Evolutionary conservation across 1,140 invertebrate genomes (phyloP).

Genomic region (Littorina saxatilis): DNA sequence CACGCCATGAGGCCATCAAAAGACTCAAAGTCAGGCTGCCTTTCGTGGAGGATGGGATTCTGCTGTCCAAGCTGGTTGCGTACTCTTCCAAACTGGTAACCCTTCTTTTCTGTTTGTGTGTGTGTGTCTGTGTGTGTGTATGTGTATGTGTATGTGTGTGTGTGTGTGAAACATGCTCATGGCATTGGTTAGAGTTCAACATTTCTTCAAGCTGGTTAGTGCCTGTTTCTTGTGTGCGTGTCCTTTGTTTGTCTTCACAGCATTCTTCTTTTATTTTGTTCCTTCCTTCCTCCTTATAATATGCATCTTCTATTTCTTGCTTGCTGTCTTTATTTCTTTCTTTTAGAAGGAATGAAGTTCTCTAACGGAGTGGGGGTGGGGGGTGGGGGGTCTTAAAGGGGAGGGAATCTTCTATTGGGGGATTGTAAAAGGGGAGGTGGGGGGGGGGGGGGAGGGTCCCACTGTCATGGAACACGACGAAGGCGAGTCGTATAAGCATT

Average conservation of each 20-base stretch:
- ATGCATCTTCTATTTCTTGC: neutral
- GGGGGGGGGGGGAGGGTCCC: too few species aligned
- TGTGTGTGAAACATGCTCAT: too few species aligned
- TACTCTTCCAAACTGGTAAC: slow-evolving; percentile 82
- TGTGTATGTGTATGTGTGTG: neutral
- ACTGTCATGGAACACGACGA: too few species aligned
- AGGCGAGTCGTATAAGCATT: too few species aligned
- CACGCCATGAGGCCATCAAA: slow-evolving; percentile 94
- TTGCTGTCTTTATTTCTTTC: neutral
- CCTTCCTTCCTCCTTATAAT: too few species aligned
- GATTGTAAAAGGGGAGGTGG: too few species aligned
- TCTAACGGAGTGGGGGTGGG: too few species aligned
- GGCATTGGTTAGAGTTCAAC: too few species aligned
- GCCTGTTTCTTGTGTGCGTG: neutral
- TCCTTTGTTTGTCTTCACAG: neutral
- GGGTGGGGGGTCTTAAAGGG: too few species aligned
- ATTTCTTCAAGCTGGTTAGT: neutral
- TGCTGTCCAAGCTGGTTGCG: slow-evolving; percentile 97
- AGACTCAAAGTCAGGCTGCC: slow-evolving; percentile 92
- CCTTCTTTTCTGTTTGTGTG: neutral
- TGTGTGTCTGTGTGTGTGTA: neutral
- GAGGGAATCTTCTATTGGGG: too few species aligned
- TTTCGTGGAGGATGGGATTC: slow-evolving; percentile 92
- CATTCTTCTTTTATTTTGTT: too few species aligned
- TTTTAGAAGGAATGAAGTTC: neutral